Evolutionary conservation across 2,113 vertebrate genomes (phyloP).

Genomic region (Xyrauchen texanus): DNA sequence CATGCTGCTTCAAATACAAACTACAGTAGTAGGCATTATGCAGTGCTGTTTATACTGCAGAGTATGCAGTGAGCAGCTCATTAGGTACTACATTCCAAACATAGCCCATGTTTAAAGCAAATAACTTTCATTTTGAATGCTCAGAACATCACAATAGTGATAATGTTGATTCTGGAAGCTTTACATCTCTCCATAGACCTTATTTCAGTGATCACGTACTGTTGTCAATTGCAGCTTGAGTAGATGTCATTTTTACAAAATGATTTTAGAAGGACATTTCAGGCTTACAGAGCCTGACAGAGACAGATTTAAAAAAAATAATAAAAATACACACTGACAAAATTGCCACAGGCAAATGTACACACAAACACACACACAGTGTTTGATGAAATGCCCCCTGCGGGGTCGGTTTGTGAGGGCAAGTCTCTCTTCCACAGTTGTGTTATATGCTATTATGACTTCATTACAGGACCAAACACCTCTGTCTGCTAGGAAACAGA

Average conservation of each 20-base stretch:
- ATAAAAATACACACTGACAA: neutral
- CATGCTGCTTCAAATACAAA: too few relatives aligned
- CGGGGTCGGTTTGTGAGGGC: slow-evolving; percentile 26
- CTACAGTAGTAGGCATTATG: too few relatives aligned
- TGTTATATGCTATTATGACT: slow-evolving; percentile 62
- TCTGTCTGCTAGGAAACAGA: slow-evolving; percentile 46
- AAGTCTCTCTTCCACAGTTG: slow-evolving; percentile 29
- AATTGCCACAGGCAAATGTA: neutral
- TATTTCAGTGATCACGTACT: slow-evolving; percentile 24
- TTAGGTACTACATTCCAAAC: neutral
- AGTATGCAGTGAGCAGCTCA: too few relatives aligned
- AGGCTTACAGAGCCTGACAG: neutral
- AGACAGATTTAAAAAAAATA: too few relatives aligned
- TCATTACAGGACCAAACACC: slow-evolving; percentile 55
- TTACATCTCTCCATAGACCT: slow-evolving; percentile 2
- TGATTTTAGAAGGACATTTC: slow-evolving; percentile 12
- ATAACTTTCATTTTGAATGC: neutral
- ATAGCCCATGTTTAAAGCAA: neutral
- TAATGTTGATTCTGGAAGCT: neutral
- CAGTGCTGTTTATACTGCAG: too few relatives aligned
- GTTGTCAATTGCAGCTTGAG: slow-evolving; percentile 28
- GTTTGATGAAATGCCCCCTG: slow-evolving; percentile 16
- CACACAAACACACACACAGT: too few relatives aligned
- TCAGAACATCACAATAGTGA: neutral
- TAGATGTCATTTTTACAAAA: slow-evolving; percentile 19